These are phyloP conservation scores for Diogma glabrata DNA, from an alignment of 2,888 invertebrate species.

Conservation along the genomic window DNA sequence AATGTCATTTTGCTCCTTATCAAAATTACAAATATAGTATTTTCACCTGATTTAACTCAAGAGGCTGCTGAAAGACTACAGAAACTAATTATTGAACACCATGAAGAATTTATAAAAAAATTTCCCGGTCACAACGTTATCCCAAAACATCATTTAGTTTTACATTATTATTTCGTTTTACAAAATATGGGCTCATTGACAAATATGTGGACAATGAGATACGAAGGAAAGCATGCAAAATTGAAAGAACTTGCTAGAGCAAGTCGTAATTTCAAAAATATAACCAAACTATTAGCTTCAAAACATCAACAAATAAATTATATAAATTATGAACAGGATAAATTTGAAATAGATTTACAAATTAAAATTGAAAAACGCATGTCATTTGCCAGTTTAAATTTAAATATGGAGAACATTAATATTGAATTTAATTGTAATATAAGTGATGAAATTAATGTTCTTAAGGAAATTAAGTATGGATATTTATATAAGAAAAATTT, in stretches of 20 bases:
- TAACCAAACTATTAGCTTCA: background rate
- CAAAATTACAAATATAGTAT: background rate
- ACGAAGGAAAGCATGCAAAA: background rate
- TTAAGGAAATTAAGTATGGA: background rate
- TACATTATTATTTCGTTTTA: background rate
- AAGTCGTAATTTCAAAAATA: background rate
- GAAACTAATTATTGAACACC: background rate
- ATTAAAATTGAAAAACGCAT: background rate
- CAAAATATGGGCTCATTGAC: too few species aligned
- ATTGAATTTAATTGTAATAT: background rate
- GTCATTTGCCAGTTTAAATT: background rate
- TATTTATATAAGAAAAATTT: background rate
- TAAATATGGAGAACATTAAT: background rate
- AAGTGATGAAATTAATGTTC: background rate
- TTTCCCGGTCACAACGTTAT: background rate
- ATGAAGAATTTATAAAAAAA: background rate
- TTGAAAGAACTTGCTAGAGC: background rate
- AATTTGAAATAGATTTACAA: background rate
- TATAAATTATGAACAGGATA: background rate
- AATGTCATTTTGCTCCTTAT: background rate
- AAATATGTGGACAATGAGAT: conserved; percentile 2
- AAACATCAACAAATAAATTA: conserved; percentile 3
- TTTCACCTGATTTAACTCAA: background rate
- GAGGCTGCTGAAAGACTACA: background rate
- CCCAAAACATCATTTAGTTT: background rate